These are phyloP conservation scores for Polyodon spathula DNA, from an alignment of 2,113 vertebrate species.

Conservation along the genomic window DNA sequence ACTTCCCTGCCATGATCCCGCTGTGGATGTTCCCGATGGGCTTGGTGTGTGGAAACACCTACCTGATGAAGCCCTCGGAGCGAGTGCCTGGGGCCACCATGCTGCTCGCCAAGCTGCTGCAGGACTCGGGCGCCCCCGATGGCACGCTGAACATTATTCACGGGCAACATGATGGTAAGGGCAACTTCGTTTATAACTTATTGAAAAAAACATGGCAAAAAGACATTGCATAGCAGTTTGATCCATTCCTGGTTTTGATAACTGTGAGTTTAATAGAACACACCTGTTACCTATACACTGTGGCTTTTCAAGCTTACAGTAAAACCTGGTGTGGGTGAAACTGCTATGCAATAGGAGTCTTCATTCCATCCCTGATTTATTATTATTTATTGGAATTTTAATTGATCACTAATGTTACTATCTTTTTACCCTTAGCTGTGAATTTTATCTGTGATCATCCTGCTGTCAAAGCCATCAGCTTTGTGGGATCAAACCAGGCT, in stretches of 20 bases:
- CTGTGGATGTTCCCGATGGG: conserved; percentile 98
- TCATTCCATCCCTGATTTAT: not conserved
- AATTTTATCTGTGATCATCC: conserved; percentile 93
- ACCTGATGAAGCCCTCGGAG: conserved; percentile 90
- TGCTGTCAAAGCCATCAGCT: conserved; percentile 92
- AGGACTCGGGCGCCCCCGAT: conserved; percentile 85
- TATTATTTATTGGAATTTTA: not conserved
- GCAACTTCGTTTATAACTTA: not conserved
- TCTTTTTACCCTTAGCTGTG: conserved; percentile 66
- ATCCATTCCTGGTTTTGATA: no score
- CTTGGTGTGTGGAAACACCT: conserved; percentile 93
- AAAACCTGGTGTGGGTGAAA: no score
- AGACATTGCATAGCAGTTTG: no score
- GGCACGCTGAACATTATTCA: conserved; percentile 90
- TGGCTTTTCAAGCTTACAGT: no score
- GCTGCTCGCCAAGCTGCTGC: conserved; percentile 82
- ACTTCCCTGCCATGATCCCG: conserved; percentile 97
- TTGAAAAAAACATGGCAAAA: no score
- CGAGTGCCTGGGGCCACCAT: conserved; percentile 84
- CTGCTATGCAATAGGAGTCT: no score
- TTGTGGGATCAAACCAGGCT: conserved; percentile 93
- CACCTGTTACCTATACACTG: no score
- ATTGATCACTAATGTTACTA: conserved; percentile 6
- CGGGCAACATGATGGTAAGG: conserved; percentile 78
- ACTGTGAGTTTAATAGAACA: no score